phyloP scores from a whole-genome alignment of 2,888 invertebrate genomes.

The Augochlorella aurata region DNA sequence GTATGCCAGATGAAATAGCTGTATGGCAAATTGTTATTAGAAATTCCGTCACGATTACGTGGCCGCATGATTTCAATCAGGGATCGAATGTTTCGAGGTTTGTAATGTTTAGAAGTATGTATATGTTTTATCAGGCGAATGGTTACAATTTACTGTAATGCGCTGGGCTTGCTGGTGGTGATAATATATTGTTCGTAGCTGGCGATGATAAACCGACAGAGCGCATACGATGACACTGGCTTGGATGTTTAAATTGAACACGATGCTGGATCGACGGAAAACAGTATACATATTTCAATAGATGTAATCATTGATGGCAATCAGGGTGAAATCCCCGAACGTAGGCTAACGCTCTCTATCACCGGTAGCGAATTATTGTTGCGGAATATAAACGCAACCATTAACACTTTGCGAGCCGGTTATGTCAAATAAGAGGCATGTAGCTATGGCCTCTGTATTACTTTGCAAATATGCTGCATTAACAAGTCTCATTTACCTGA shows the following conservation, averaged over 20 bases:
- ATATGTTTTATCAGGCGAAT: slow-evolving; percentile 11
- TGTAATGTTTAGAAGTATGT: slow-evolving; percentile 16
- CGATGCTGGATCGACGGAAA: slow-evolving; percentile 26
- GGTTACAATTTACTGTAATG: slow-evolving; percentile 27
- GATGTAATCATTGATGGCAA: not conserved
- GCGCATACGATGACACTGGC: slow-evolving; percentile 19
- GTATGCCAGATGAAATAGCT: not conserved
- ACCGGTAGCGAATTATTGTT: not conserved
- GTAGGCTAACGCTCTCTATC: not conserved
- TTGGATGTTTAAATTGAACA: slow-evolving; percentile 40
- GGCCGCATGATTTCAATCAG: not conserved
- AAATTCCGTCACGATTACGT: not conserved
- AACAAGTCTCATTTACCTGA: not conserved
- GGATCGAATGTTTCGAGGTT: not conserved
- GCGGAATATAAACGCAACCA: not conserved
- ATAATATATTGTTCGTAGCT: slow-evolving; percentile 43
- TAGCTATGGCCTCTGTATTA: not conserved
- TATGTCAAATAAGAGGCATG: not conserved
- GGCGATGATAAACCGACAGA: slow-evolving; percentile 45
- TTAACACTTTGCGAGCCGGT: not conserved
- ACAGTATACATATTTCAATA: not conserved
- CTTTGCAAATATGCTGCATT: not conserved
- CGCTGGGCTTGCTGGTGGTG: slow-evolving; percentile 27
- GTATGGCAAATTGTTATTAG: not conserved
- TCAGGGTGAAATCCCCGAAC: not conserved